Evolutionary conservation across 2,113 vertebrate species (phyloP), one percentile per base, ranked within the genome.

Genomic region (Elachura formosa): DNA sequence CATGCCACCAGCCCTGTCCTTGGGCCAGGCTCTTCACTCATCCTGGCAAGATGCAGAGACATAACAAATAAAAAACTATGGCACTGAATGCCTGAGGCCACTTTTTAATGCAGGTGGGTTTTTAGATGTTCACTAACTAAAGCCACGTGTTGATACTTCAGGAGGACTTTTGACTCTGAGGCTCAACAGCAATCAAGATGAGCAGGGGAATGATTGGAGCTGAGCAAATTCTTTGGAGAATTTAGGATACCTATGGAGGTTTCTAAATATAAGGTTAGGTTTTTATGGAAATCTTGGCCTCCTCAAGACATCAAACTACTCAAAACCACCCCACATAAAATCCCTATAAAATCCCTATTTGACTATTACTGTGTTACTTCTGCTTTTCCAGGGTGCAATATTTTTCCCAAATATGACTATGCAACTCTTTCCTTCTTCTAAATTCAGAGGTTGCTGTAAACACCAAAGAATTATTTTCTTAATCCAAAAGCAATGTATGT

Each of bases 311-410:
- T 24, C 5, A 58, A 77, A 26, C 18, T 62, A 46, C 26, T 68
- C 24, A 78, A 59, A 76, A 56, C 1, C 2, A 1, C 5, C 10
- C 21, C 48, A 49, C 26, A 66, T 14, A 45, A 52, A 11, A 0
- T 0, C 5, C 4, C 5, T 12, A 66, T 14, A 45, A 52, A 11
- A 0, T 0, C 5, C 4, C 5, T 12, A 4, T 56, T 29, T 78
- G 56, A 67, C n/a, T n/a, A 52, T 19, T 52, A 4, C 5, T 23
- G 1, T 4, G 14, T n/a, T 41, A 58, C 12, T 81, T 67, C 61
- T 84, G 25, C 46, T 87, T 84, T 87, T 61, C 59, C 40, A 81
- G 46, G 7, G 18, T 43, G 29, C 0, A 0, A 5, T 45, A 23
- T 43, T 74, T 84, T 71, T 45, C n/a, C 58, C 20, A 62, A 75